Evolutionary conservation across 2,888 invertebrate genomes (phyloP), one percentile per base, ranked within the genome.

Genomic region (Euplagia quadripunctaria): DNA sequence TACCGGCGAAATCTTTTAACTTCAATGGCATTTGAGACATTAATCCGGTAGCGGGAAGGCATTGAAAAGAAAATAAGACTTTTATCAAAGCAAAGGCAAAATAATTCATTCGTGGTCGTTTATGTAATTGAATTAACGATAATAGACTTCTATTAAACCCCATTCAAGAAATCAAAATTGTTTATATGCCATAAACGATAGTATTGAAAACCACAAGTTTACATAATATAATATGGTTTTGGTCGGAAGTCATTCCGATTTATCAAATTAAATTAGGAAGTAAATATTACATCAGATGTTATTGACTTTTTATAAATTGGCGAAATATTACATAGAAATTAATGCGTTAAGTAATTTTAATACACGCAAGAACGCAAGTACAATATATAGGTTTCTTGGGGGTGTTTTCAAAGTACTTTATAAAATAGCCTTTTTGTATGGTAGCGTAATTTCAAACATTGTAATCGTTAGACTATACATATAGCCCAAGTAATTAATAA

Each of bases 241-340:
- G 74, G 64, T 77, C 70, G 73, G 82, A 77, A 80, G 75, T 70
- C 68, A 82, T 83, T 75, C n/a, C 55, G 65, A 71, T 67, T 78
- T 64, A 73, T 49, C 49, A 9, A 76, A 74, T 31, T 73, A 68
- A 75, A 75, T 70, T 70, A 77, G 84, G 84, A 83, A 84, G 78
- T 84, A 64, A 67, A 72, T 73, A 78, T 82, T 81, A 84, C 76
- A 75, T 84, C 82, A 82, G 72, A 72, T 77, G 76, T 64, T 79
- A 83, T 79, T 83, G 84, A 75, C 58, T 20, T 31, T 31, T 31
- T 1, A 31, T 31, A 31, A 31, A 31, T 31, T 31, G 31, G 31
- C 31, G 31, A 31, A 31, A 31, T 2, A 31, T 31, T 31, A 31
- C 31, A 31, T 31, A 31, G 31, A 31, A 31, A 31, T 31, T 31